Conservation (phyloP, 2,113 vertebrate genomes). For the Neotragus moschatus region DNA sequence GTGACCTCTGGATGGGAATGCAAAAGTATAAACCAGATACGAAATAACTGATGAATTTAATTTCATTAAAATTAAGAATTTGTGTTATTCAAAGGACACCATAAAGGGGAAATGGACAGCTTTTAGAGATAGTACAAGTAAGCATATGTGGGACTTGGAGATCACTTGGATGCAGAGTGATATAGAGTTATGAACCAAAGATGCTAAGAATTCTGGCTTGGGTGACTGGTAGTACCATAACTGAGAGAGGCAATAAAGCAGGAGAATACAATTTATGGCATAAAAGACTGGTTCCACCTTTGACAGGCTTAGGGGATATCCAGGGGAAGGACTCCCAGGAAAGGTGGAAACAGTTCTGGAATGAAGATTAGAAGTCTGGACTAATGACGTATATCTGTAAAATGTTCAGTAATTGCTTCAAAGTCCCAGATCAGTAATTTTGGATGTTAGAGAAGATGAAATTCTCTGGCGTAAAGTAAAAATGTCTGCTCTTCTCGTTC, state of each 20-base stretch:
- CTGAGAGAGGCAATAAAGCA: neutral
- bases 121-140: neutral
- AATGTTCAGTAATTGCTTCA: constrained; percentile 1
- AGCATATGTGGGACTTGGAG: neutral
- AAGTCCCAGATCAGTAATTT: neutral
- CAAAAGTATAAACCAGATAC: neutral
- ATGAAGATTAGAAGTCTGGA: neutral
- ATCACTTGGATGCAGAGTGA: neutral
- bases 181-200: neutral
- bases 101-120: neutral
- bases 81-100: neutral
- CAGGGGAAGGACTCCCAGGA: neutral
- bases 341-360: neutral
- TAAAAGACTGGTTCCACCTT: neutral
- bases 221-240: neutral
- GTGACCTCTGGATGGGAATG: neutral
- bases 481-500: neutral
- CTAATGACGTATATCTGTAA: neutral
- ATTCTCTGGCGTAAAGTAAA: constrained; percentile 21
- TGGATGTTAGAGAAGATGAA: neutral
- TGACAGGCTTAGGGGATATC: neutral
- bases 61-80: neutral
- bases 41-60: neutral
- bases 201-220: neutral
- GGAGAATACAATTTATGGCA: neutral